These are phyloP conservation scores for Doris montereyensis DNA, from an alignment of 2,888 invertebrate species.

Conservation along the genomic window DNA sequence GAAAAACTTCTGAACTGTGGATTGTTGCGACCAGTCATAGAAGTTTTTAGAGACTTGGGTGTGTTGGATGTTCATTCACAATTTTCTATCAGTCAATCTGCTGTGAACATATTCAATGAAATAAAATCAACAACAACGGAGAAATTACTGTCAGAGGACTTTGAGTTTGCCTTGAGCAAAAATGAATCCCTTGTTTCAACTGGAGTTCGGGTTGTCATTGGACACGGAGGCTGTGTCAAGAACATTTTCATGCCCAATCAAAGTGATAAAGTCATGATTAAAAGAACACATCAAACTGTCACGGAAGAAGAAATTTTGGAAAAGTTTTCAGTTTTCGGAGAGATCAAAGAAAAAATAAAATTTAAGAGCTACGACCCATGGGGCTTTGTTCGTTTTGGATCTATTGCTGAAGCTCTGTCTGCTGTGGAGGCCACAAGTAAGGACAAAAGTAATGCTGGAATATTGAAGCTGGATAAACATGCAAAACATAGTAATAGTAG, in stretches of 20 bases:
- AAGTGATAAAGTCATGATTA: constrained; percentile 51
- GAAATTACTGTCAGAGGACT: constrained; percentile 38
- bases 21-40: constrained; percentile 49
- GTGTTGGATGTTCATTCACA: constrained; percentile 51
- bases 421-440: constrained; percentile 44
- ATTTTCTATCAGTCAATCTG: neutral
- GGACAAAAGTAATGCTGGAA: constrained; percentile 45
- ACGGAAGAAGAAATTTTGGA: constrained; percentile 35
- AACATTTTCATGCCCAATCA: constrained; percentile 55
- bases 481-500: constrained; percentile 24
- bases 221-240: constrained; percentile 50
- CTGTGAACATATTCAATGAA: neutral
- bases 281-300: constrained; percentile 31
- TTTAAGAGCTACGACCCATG: constrained; percentile 47
- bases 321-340: constrained; percentile 50
- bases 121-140: constrained; percentile 30
- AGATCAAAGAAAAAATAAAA: constrained; percentile 44
- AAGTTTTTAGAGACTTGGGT: constrained; percentile 52
- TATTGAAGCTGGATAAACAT: constrained; percentile 38
- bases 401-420: constrained; percentile 31
- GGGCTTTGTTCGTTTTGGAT: constrained; percentile 55
- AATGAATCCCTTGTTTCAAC: constrained; percentile 23
- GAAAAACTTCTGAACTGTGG: constrained; percentile 41
- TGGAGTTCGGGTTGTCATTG: constrained; percentile 51
- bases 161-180: constrained; percentile 43